A percentile compares a stretch with the other conserved stretches of the same genome.
phyloP scores from a whole-genome alignment of 35 echinoderm and acorn worm genomes.

The Ophiothrix spiculata region DNA sequence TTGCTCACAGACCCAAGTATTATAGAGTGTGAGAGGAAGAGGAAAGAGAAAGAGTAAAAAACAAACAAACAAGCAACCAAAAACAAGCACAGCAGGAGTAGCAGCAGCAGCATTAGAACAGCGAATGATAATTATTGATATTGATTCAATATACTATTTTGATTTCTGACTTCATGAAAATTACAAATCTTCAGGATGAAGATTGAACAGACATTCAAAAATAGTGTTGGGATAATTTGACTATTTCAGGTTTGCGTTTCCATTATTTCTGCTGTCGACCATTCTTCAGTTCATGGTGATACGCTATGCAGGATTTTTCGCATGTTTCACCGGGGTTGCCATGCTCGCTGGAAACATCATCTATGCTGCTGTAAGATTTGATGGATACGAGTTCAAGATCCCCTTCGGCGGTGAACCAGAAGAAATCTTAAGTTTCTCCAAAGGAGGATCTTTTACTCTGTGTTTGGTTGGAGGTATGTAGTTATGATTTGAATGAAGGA shows the following conservation, averaged over 20 bases:
- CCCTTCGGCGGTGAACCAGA: slow-evolving; percentile 34
- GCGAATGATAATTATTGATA: no score
- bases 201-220: no score
- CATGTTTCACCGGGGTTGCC: slow-evolving; percentile 33
- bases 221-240: background rate
- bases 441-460: slow-evolving; percentile 63
- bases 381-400: slow-evolving; percentile 29
- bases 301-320: slow-evolving; percentile 6
- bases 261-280: slow-evolving; percentile 49
- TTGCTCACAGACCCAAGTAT: no score
- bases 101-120: no score
- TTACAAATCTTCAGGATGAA: no score
- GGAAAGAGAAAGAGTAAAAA: no score
- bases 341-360: slow-evolving; percentile 56
- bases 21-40: no score
- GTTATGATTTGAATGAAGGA: no score
- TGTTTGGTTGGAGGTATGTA: slow-evolving; percentile 66
- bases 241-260: slow-evolving; percentile 52
- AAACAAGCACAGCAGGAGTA: no score
- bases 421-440: slow-evolving; percentile 36
- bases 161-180: no score
- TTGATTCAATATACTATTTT: no score
- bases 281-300: slow-evolving; percentile 49
- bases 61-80: no score
- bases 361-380: slow-evolving; percentile 46